Evolutionary conservation across 1,140 invertebrate genomes (phyloP), one percentile per base, ranked within the genome.

Genomic region (Lordiphosa mommai): DNA sequence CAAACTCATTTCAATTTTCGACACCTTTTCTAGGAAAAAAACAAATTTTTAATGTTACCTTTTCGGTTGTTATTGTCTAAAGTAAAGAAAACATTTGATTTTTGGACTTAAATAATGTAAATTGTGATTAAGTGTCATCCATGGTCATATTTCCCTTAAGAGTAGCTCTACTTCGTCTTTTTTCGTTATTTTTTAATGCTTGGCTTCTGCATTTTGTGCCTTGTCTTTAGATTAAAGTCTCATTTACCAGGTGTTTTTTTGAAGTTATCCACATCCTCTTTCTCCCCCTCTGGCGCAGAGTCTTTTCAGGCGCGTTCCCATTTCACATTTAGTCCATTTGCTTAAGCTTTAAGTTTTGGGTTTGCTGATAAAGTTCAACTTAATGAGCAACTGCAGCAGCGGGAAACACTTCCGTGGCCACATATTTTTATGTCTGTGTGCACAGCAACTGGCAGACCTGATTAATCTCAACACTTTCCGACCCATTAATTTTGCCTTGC

Each of bases 391-490:
- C 46, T 50, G 72, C 58, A 69, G 51, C 6, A 36, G 29, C 27
- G 13, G 27, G 27, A 16, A 5, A 27, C 23, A 27, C 23, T 17
- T 46, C 32, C 17, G 10, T 34, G 38, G 52, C n/a, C n/a, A 58
- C 65, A 66, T 68, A 47, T 52, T 61, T 41, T 43, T 43, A 3
- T 23, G 20, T 41, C 10, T 41, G 10, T 53, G 48, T 32, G 33
- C 29, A 47, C 46, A 40, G 32, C 43, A 27, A 27, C 23, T 27
- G 37, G 53, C 61, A 61, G 55, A 59, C 72, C 65, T 84, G 77
- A 84, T 84, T 84, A 84, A 84, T 84, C 79, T 77, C 68, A 84
- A 84, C 77, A 84, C 77, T 84, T 84, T 84, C 79, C 79, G 77
- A 72, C 77, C 64, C 77, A 84, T 84, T 84, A 84, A 84, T 72